Evolutionary conservation across 2,113 vertebrate genomes (phyloP).

Genomic region (Zosterops japonicus): DNA sequence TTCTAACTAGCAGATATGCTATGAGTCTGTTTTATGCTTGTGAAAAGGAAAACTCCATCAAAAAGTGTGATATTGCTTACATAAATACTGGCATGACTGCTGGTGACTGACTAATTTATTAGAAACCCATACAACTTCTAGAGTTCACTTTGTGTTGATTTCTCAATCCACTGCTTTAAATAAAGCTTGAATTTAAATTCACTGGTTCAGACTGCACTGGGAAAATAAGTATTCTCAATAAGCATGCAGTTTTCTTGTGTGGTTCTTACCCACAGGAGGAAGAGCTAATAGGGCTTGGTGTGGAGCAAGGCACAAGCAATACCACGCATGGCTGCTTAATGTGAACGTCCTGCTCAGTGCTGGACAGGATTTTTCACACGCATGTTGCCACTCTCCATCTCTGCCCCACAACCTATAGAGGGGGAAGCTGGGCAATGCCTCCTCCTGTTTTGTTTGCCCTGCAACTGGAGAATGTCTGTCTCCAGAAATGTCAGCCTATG

Average conservation of each 20-base stretch:
- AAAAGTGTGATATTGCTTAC: neutral
- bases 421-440: neutral
- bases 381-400: neutral
- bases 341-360: rapidly evolving
- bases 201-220: neutral
- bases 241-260: neutral
- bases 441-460: neutral
- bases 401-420: neutral
- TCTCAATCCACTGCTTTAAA: neutral
- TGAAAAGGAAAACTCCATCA: neutral
- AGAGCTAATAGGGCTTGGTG: neutral
- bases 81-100: neutral
- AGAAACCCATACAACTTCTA: neutral
- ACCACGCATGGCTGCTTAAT: rapidly evolving
- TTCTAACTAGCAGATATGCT: neutral
- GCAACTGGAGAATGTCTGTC: neutral
- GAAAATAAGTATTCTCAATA: neutral
- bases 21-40: neutral
- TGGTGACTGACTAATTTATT: neutral
- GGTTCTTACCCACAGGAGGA: neutral
- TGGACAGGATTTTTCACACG: neutral
- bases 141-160: neutral
- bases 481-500: neutral
- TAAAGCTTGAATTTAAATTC: neutral
- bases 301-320: neutral